Conservation (phyloP, 2,888 invertebrate genomes). For the Octodonta nipae region DNA sequence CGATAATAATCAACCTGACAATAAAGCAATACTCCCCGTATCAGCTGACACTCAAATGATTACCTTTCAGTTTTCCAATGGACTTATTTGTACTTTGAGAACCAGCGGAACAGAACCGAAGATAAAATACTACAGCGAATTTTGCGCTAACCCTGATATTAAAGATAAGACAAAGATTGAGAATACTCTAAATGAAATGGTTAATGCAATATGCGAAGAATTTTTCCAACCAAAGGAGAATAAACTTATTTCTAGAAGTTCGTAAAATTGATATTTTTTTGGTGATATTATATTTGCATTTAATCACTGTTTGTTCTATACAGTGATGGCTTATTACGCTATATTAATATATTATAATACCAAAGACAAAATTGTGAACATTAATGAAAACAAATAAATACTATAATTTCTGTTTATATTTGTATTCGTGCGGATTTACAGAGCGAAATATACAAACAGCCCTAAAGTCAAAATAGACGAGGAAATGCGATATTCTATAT, state of each 20-base stretch:
- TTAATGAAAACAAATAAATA: too few species aligned
- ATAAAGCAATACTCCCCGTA: constrained; percentile 55
- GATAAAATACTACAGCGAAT: constrained; percentile 94
- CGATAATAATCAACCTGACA: constrained; percentile 57
- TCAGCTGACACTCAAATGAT: constrained; percentile 76
- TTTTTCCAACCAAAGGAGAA: constrained; percentile 68
- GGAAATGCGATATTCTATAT: too few species aligned
- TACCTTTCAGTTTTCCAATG: constrained; percentile 79
- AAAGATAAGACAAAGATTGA: constrained; percentile 50
- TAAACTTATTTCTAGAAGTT: constrained; percentile 33
- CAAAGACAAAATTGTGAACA: too few species aligned
- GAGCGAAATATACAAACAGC: too few species aligned
- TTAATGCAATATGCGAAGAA: constrained; percentile 62
- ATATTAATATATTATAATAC: too few species aligned
- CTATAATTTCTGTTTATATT: too few species aligned
- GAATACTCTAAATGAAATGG: constrained; percentile 55
- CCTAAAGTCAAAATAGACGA: too few species aligned
- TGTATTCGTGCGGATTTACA: too few species aligned
- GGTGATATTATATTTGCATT: not conserved
- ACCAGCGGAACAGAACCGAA: constrained; percentile 99
- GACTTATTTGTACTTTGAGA: constrained; percentile 73
- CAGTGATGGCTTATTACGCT: too few species aligned
- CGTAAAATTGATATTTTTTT: not conserved
- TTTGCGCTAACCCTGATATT: constrained; percentile 55
- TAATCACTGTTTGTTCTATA: too few species aligned